Base-by-base conservation (phyloP, 2,888 invertebrate species). In the Leptura quadrifasciata region DNA sequence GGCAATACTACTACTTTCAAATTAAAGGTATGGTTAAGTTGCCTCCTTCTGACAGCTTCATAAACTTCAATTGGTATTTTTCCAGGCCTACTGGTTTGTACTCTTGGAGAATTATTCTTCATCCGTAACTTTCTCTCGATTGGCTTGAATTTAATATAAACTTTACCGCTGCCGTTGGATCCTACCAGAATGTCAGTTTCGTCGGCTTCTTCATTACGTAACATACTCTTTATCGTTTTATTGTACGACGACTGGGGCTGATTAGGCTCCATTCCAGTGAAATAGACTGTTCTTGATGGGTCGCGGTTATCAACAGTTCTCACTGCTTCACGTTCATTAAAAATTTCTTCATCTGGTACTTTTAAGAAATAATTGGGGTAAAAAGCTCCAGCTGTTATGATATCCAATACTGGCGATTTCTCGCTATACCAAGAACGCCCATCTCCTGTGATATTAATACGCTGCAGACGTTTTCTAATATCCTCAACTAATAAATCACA, bases 361-460 rank as follows among this genome's bases (percentile, higher is more conserved):
- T 93, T 91, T 20, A 94, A 88, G 89, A 96, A 98, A 88, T 95
- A 98, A 88, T 98, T 94, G 0, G 98, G 98, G 90, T 97, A 98
- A 89, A 97, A 97, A 1, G 98, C 97, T 1, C 96, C 97, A 75
- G 95, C 94, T 52, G 96, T 90, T n/a, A 94, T 55, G 81, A 94
- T 93, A 89, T 95, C 95, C 0, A 95, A 87, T n/a, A 95, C 88
- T 0, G 94, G 89, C 0, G 92, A 89, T 69, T 91, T 91, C 81
- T 94, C 92, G 0, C 89, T 86, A 20, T 90, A 87, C 39, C 85
- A 87, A 89, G 91, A 90, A 17, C 89, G 87, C 2, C 90, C 91
- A 0, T 88, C 87, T 4, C 91, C 89, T 60, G 90, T 91, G 58
- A 97, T 93, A 69, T 94, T 93, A 75, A 94, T 87, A 0, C 84